Conservation (phyloP, 2,888 invertebrate genomes). For the Harpagoxenus sublaevis region DNA sequence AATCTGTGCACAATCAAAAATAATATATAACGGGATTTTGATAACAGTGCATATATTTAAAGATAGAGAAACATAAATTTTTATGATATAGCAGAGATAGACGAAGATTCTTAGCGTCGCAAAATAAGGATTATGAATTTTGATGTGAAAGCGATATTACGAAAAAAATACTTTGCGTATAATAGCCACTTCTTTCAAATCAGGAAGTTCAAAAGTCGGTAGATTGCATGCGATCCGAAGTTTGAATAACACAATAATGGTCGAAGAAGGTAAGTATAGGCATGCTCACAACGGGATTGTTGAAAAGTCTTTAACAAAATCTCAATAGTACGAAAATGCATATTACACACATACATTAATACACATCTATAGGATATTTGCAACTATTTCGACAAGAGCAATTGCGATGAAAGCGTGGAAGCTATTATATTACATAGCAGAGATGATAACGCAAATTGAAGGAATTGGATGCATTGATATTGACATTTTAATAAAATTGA, state of each 20-base stretch:
- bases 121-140: slow-evolving; percentile 61
- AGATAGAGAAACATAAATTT: slow-evolving; percentile 42
- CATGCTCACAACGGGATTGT: slow-evolving; percentile 61
- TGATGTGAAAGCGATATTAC: slow-evolving; percentile 64
- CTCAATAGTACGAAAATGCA: slow-evolving; percentile 20
- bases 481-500: slow-evolving; percentile 7
- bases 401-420: slow-evolving; percentile 47
- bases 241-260: slow-evolving; percentile 74
- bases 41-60: slow-evolving; percentile 26
- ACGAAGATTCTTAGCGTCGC: slow-evolving; percentile 60
- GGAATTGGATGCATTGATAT: neutral
- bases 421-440: slow-evolving; percentile 52
- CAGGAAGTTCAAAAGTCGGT: slow-evolving; percentile 84
- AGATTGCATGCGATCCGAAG: slow-evolving; percentile 85
- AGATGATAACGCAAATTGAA: slow-evolving; percentile 25
- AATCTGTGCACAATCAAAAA: neutral
- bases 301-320: slow-evolving; percentile 43
- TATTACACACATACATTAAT: slow-evolving; percentile 16
- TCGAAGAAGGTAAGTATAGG: slow-evolving; percentile 29
- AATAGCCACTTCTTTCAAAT: slow-evolving; percentile 69
- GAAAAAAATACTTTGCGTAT: slow-evolving; percentile 63
- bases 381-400: slow-evolving; percentile 33
- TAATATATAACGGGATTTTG: slow-evolving; percentile 31
- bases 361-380: slow-evolving; percentile 46
- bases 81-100: slow-evolving; percentile 52